Evolutionary conservation across 2,888 invertebrate species (phyloP), one percentile per base, ranked within the genome.

Genomic region (Tupiocoris notatus): DNA sequence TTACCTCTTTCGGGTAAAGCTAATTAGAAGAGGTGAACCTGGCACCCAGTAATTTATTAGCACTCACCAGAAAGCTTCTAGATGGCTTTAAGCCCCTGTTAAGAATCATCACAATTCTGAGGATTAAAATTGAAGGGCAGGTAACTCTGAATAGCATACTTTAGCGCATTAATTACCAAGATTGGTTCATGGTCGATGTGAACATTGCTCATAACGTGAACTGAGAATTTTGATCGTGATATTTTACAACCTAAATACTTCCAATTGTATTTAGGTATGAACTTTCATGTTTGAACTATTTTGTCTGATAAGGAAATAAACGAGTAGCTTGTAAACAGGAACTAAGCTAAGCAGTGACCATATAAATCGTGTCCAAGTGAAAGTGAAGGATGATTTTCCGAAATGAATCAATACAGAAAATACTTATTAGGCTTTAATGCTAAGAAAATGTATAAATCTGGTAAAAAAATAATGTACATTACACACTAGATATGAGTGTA

Each of bases 381-480:
- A n/a, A n/a, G n/a, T n/a, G n/a, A n/a, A n/a, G n/a, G n/a, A n/a
- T n/a, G n/a, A n/a, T n/a, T n/a, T n/a, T n/a, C n/a, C n/a, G n/a
- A n/a, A n/a, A n/a, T n/a, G n/a, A 39, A 39, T 39, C 12, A 7
- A 39, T 65, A 66, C 20, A 75, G 56, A 75, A 75, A 24, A 57
- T 75, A 65, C 22, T n/a, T n/a, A n/a, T n/a, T n/a, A n/a, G n/a
- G n/a, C n/a, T 75, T 57, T 75, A 75, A 64, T 75, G 23, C 25
- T 58, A 75, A 20, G 7, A 75, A 75, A 75, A 21, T 24, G 66
- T 75, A 75, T 58, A 75, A 65, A 75, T 66, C 65, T 75, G 75
- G 75, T 75, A 75, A 75, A 66, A 65, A 65, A 75, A 75, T 59
- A 75, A 65, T 65, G 54, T n/a, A 65, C 9, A 18, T 54, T 73